These are phyloP conservation scores for Acropternis orthonyx DNA, from an alignment of 2,797 vertebrate genomes.

Conservation along the genomic window DNA sequence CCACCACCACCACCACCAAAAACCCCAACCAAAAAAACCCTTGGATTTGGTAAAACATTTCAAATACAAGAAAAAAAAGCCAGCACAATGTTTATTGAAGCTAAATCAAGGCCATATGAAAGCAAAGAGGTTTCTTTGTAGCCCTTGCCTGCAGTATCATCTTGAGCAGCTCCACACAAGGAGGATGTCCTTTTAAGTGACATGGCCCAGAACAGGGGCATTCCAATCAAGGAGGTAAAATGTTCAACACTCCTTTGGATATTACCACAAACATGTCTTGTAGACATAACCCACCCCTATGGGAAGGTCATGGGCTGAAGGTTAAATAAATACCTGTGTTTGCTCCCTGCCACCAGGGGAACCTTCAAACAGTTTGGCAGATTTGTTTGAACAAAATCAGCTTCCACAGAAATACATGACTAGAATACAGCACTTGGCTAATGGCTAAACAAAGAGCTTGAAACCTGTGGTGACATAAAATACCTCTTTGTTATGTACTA, in stretches of 20 bases:
- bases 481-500: not conserved
- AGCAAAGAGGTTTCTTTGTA: not conserved
- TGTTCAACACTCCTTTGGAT: not conserved
- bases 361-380: not conserved
- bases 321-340: not conserved
- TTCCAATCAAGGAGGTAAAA: not conserved
- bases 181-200: not conserved
- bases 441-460: not conserved
- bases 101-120: not conserved
- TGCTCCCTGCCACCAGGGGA: not conserved
- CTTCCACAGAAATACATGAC: not conserved
- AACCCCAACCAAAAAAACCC: conserved; percentile 73
- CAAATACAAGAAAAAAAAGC: conserved; percentile 1
- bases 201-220: not conserved
- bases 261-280: not conserved
- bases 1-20: not conserved
- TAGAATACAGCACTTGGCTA: not conserved
- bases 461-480: not conserved
- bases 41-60: conserved; percentile 77
- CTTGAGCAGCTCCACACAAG: not conserved
- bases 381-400: not conserved
- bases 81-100: not conserved
- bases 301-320: not conserved
- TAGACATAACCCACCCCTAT: not conserved
- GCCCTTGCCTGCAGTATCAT: not conserved